Conservation (phyloP, 2,888 invertebrate species). For the Anticlea derivata region DNA sequence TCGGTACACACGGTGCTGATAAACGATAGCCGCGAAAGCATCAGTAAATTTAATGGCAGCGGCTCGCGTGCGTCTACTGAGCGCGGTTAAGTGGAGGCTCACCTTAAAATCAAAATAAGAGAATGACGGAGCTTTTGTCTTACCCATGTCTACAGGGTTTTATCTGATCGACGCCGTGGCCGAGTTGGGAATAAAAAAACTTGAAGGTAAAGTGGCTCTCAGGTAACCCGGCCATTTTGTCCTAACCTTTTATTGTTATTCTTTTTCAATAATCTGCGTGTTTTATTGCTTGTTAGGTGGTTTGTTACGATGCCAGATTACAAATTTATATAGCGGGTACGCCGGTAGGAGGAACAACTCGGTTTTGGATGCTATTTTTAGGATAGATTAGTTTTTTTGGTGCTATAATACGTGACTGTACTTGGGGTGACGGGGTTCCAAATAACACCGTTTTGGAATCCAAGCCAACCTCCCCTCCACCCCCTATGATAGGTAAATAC, state of each 20-base stretch:
- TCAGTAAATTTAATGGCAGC: too few relatives aligned
- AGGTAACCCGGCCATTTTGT: constrained; percentile 76
- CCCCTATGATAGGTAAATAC: too few relatives aligned
- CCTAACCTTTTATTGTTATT: constrained; percentile 64
- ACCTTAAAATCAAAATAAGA: constrained; percentile 76
- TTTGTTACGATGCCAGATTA: constrained; percentile 65
- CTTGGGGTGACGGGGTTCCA: too few relatives aligned
- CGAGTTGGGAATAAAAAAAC: constrained; percentile 51
- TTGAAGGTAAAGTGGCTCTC: constrained; percentile 59
- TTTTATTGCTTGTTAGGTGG: constrained; percentile 76
- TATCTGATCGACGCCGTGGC: constrained; percentile 63
- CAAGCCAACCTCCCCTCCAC: too few relatives aligned
- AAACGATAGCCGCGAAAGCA: too few relatives aligned
- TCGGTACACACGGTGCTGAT: too few relatives aligned
- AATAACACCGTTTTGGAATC: too few relatives aligned
- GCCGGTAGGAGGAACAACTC: constrained; percentile 24
- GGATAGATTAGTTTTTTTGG: too few relatives aligned
- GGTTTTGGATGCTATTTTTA: background rate
- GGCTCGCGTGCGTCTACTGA: too few relatives aligned
- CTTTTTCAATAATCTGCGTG: constrained; percentile 78
- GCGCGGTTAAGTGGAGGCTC: too few relatives aligned
- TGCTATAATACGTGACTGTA: too few relatives aligned
- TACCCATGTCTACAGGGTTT: constrained; percentile 77
- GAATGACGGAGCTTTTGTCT: constrained; percentile 76
- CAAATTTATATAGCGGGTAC: constrained; percentile 61